phyloP scores from a whole-genome alignment of 2,797 vertebrate genomes.

The Gadopsis marmoratus region DNA sequence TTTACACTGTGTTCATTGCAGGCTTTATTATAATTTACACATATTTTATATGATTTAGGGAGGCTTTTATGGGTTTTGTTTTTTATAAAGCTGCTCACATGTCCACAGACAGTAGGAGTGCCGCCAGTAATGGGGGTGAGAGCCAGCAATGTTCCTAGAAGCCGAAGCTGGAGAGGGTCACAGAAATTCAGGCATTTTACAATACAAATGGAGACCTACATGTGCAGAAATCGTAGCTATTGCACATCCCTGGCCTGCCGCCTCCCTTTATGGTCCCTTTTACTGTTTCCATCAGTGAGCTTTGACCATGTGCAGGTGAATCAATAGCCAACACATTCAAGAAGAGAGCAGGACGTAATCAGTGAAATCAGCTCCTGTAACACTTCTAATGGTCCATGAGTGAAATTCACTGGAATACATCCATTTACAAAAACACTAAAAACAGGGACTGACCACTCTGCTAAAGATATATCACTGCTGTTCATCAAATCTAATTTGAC shows the following conservation, averaged over 20 bases:
- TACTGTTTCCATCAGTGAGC: conserved; percentile 21
- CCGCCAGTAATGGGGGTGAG: background rate
- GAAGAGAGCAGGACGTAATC: conserved; percentile 29
- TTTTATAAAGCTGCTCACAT: background rate
- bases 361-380: conserved; percentile 30
- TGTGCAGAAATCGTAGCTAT: background rate
- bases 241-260: background rate
- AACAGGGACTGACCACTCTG: conserved; percentile 28
- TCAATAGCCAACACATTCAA: conserved; percentile 25
- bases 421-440: conserved; percentile 35
- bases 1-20: background rate
- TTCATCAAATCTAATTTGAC: conserved; percentile 49
- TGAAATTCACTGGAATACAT: conserved; percentile 28
- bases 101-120: background rate
- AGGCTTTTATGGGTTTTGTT: background rate
- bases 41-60: background rate
- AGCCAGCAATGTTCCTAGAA: background rate
- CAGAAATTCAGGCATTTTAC: background rate
- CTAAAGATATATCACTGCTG: conserved; percentile 32
- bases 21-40: background rate
- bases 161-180: background rate
- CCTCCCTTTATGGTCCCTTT: background rate
- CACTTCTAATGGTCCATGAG: conserved; percentile 4
- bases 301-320: background rate
- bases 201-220: background rate